phyloP scores from a whole-genome alignment of 2,113 vertebrate genomes.

The Oryzias celebensis region DNA sequence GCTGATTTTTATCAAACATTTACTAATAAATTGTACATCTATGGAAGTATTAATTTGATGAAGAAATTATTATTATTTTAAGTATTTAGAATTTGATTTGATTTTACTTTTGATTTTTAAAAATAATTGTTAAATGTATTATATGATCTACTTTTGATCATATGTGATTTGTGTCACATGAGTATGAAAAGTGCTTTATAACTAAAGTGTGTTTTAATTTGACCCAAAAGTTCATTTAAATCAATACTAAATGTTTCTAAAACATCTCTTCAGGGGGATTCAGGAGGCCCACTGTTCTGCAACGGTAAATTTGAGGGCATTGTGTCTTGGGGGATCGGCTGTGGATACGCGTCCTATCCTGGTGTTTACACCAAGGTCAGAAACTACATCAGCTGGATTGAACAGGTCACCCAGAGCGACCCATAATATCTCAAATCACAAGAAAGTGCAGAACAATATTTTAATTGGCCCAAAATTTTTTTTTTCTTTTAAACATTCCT shows the following conservation, averaged over 20 bases:
- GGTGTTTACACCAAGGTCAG: conserved; percentile 80
- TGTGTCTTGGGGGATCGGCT: conserved; percentile 81
- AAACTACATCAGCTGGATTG: conserved; percentile 76
- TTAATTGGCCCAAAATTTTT: not conserved
- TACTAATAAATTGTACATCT: not conserved
- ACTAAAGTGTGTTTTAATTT: no score
- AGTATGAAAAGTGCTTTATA: no score
- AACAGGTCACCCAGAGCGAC: conserved; percentile 41
- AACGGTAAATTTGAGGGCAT: conserved; percentile 76
- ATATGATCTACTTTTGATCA: not conserved
- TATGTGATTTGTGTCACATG: not conserved
- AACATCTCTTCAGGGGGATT: conserved; percentile 73
- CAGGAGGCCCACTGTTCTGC: conserved; percentile 80
- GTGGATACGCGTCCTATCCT: conserved; percentile 73
- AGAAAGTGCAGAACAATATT: conserved; percentile 11
- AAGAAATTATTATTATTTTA: no score
- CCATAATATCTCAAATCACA: conserved; percentile 8
- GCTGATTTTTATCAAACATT: not conserved
- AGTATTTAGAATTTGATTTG: no score
- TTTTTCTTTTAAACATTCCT: not conserved
- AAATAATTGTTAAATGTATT: not conserved
- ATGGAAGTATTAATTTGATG: no score
- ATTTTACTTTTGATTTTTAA: not conserved
- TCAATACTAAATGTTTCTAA: no score
- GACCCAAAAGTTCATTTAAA: no score